phyloP scores from a whole-genome alignment of 2,797 vertebrate genomes.

The Iguana delicatissima region DNA sequence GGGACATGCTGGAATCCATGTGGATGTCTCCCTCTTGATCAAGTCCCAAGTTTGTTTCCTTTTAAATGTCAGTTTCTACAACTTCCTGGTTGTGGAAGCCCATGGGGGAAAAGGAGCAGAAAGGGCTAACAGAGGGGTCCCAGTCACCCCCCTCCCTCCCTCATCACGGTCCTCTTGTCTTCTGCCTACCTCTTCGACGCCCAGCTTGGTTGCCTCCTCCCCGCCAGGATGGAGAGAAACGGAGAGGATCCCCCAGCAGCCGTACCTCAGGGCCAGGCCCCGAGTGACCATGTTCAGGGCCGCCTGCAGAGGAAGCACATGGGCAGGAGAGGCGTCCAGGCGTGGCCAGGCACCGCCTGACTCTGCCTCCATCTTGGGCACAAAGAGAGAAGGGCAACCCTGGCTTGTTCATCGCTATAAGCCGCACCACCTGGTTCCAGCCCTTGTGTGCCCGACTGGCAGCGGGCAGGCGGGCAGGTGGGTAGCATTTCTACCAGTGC shows the following conservation, averaged over 20 bases:
- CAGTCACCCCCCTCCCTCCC: too few relatives aligned
- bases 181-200: slow-evolving; percentile 13
- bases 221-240: slow-evolving; percentile 65
- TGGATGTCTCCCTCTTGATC: too few relatives aligned
- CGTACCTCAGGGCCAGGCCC: slow-evolving; percentile 63
- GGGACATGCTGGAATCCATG: neutral
- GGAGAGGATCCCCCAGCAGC: slow-evolving; percentile 62
- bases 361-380: too few relatives aligned
- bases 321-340: too few relatives aligned
- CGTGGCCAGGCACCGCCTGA: too few relatives aligned
- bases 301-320: slow-evolving; percentile 49
- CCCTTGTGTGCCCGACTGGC: neutral
- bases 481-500: too few relatives aligned
- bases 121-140: too few relatives aligned
- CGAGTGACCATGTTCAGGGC: slow-evolving; percentile 72
- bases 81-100: too few relatives aligned
- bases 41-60: neutral
- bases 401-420: neutral
- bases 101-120: too few relatives aligned
- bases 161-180: too few relatives aligned
- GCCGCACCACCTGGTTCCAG: neutral
- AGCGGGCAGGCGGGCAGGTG: too few relatives aligned
- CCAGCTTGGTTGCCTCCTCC: slow-evolving; percentile 72
- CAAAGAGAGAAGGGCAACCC: neutral
- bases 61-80: neutral